Percentiles rank a stretch among this genome's conserved stretches.
Evolutionary conservation across 1,140 invertebrate species (phyloP).

Genomic region (Drosophila teissieri): DNA sequence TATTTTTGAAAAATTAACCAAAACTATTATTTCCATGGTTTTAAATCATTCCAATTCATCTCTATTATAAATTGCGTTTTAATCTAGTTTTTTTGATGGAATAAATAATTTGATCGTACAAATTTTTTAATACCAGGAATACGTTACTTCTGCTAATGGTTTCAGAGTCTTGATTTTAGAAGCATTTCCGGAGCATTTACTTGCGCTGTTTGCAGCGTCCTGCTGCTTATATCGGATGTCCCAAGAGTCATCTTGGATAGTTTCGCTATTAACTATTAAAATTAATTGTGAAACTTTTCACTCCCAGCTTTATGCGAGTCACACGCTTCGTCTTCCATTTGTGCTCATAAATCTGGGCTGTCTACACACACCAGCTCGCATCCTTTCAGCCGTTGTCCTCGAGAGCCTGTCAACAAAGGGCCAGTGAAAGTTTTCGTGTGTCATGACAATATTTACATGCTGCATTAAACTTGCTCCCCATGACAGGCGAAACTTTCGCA

Average conservation of each 20-base stretch:
- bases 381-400: conserved; percentile 33
- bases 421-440: conserved; percentile 75
- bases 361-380: conserved; percentile 27
- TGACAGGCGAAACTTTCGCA: conserved; percentile 41
- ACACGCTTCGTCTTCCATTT: conserved; percentile 48
- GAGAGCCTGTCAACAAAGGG: conserved; percentile 66
- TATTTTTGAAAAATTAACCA: no score
- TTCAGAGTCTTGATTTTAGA: no score
- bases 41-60: no score
- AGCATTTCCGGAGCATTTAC: not conserved
- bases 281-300: conserved; percentile 76
- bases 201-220: not conserved
- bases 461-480: conserved; percentile 74
- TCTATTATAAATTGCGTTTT: no score
- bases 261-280: conserved; percentile 60
- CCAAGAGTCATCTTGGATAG: conserved; percentile 6
- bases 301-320: conserved; percentile 38
- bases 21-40: no score
- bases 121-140: not conserved
- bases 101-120: no score
- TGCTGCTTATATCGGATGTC: not conserved
- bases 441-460: conserved; percentile 81
- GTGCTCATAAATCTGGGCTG: conserved; percentile 52
- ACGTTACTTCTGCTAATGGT: not conserved
- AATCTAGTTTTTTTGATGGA: no score